A percentile compares a stretch with the other conserved stretches of the same genome.
These are phyloP conservation scores for Chalcosyrphus nemorum DNA, from an alignment of 2,888 invertebrate genomes.

Conservation along the genomic window DNA sequence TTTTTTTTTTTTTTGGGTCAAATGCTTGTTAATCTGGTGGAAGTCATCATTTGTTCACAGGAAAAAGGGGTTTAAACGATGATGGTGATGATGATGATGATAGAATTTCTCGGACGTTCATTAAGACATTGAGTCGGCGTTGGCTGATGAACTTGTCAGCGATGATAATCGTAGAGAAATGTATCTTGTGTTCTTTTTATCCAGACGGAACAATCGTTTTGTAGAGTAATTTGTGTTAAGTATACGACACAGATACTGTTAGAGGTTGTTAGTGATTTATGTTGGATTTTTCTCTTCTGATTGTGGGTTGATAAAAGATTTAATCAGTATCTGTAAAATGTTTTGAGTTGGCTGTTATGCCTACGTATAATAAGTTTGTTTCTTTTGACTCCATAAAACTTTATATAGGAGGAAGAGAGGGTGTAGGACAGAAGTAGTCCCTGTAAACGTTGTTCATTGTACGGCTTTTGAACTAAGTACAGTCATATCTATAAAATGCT, in stretches of 20 bases:
- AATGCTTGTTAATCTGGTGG: conserved; percentile 1
- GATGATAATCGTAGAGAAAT: not conserved
- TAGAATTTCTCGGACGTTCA: not conserved
- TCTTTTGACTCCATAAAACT: too few relatives aligned
- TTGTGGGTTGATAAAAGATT: not conserved
- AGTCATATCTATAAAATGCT: too few relatives aligned
- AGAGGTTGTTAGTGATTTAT: not conserved
- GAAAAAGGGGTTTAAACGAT: conserved; percentile 1
- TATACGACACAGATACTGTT: not conserved
- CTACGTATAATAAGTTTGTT: too few relatives aligned
- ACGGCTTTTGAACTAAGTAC: too few relatives aligned
- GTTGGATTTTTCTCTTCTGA: not conserved
- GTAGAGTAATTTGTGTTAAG: not conserved
- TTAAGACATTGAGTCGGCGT: not conserved
- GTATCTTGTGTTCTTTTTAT: too few relatives aligned
- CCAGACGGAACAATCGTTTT: too few relatives aligned
- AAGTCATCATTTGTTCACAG: not conserved
- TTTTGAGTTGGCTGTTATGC: not conserved
- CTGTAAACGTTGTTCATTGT: too few relatives aligned
- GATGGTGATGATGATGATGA: not conserved
- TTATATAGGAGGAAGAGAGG: too few relatives aligned
- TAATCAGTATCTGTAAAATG: not conserved
- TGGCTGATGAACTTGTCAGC: not conserved
- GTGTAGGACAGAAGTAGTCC: too few relatives aligned
- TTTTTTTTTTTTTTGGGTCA: conserved; percentile 1